Conservation (phyloP, 2,797 vertebrate genomes). For the Hyperoplus immaculatus region DNA sequence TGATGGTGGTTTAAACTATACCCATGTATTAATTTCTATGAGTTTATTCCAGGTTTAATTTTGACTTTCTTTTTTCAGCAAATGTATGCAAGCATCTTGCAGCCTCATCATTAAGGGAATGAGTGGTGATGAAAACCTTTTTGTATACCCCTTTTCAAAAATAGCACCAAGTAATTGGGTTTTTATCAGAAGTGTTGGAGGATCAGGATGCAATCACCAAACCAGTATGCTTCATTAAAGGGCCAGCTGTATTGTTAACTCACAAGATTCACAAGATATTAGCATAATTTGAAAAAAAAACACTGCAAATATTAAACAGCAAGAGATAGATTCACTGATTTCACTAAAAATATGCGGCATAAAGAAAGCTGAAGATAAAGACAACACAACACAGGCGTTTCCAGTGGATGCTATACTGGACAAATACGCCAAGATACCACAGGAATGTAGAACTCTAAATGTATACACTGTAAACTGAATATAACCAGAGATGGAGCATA, state of each 20-base stretch:
- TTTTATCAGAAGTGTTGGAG: conserved; percentile 27
- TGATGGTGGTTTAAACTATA: not conserved
- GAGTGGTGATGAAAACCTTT: conserved; percentile 20
- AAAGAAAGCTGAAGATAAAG: too few species aligned
- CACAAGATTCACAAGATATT: not conserved
- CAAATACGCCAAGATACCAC: not conserved
- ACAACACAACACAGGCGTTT: not conserved
- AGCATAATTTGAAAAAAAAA: not conserved
- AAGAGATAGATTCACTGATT: too few species aligned
- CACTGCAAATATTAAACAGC: too few species aligned
- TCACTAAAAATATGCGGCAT: too few species aligned
- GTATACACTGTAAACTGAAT: too few species aligned
- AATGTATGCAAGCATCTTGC: not conserved
- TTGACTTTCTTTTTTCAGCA: not conserved
- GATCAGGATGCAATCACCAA: conserved; percentile 18
- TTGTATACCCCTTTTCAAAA: conserved; percentile 1
- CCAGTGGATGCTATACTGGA: not conserved
- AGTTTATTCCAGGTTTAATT: not conserved
- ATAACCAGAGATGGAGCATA: not conserved
- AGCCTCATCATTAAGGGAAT: not conserved
- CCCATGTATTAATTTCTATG: not conserved
- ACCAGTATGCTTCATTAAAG: not conserved
- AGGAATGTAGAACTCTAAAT: too few species aligned
- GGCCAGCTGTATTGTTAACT: not conserved
- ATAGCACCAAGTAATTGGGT: conserved; percentile 24